Conservation (phyloP, 2,888 invertebrate genomes). For the Serrognathus titanus region DNA sequence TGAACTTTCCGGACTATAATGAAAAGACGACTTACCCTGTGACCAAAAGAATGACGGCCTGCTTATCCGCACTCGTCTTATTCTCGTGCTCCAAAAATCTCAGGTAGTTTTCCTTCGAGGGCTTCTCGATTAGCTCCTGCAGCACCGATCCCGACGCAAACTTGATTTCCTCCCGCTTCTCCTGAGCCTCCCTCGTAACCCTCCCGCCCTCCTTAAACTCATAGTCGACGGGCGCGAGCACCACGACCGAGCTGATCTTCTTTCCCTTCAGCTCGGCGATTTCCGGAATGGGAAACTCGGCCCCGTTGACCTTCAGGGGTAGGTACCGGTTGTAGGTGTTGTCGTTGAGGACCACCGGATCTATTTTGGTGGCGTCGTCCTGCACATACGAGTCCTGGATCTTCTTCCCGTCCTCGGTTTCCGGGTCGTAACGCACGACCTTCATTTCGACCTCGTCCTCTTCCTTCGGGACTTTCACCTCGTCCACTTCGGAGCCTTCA, state of each 20-base stretch:
- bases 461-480: conserved; percentile 42
- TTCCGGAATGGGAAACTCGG: conserved; percentile 80
- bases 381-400: conserved; percentile 70
- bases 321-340: conserved; percentile 79
- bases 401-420: conserved; percentile 67
- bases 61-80: conserved; percentile 68
- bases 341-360: conserved; percentile 71
- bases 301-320: conserved; percentile 79
- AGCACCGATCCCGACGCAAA: conserved; percentile 73
- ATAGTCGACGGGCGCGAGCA: conserved; percentile 78
- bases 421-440: conserved; percentile 78
- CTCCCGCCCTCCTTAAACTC: conserved; percentile 54
- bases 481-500: conserved; percentile 55
- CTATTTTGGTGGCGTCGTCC: conserved; percentile 68
- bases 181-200: conserved; percentile 54
- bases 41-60: conserved; percentile 78
- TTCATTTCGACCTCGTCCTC: conserved; percentile 72
- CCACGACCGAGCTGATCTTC: conserved; percentile 80
- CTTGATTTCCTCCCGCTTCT: conserved; percentile 65
- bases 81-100: conserved; percentile 78
- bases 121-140: conserved; percentile 71
- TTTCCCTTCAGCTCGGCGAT: conserved; percentile 71
- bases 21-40: conserved; percentile 64
- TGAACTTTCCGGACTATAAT: too few species aligned
- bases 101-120: conserved; percentile 72